Evolutionary conservation across 2,888 invertebrate genomes (phyloP), one percentile per base, ranked within the genome.

Genomic region (Aphrophora alni): DNA sequence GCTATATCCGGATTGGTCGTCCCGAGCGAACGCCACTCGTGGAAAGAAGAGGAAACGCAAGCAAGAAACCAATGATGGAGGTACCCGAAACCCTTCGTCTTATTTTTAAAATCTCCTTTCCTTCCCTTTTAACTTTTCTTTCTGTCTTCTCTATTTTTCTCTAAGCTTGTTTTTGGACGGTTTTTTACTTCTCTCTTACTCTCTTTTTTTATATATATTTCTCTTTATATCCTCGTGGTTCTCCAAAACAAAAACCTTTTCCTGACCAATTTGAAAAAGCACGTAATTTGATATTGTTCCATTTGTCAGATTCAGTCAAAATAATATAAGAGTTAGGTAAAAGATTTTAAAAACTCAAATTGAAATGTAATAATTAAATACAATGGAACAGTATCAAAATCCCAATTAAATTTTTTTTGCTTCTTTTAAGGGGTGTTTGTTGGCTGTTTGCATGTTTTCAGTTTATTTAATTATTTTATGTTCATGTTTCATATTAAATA

Each of bases 11-110:
- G 97, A 98, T 92, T 99, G 98, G 98, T 96, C 96, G 92, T 96
- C 96, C 92, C 98, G 99, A 91, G 95, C 98, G 91, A 99, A 99
- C 94, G 98, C 99, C 93, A 98, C 98, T 91, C 96, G 97, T 91
- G 98, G 98, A 93, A 97, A 97, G 93, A 98, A 98, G 95, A 97
- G 98, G 95, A 99, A 99, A 94, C 95, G 96, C 94, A 96, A 97
- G 94, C 96, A 96, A 95, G 97, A 97, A 93, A 94, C 95, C 93
- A 95, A 94, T 93, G 96, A 96, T 93, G 96, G 95, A 95, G 96
- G 96, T 96, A 95, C 93, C 92, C 91, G 91, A 33, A 69, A 79
- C 80, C 80, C 82, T 71, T 77, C 80, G 78, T 59, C 71, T 68
- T 44, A 44, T 44, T 44, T 75, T 59, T 78, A 75, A 77, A 69